Base-by-base conservation (phyloP, 1,140 invertebrate species). In the Chelonus insularis region DNA sequence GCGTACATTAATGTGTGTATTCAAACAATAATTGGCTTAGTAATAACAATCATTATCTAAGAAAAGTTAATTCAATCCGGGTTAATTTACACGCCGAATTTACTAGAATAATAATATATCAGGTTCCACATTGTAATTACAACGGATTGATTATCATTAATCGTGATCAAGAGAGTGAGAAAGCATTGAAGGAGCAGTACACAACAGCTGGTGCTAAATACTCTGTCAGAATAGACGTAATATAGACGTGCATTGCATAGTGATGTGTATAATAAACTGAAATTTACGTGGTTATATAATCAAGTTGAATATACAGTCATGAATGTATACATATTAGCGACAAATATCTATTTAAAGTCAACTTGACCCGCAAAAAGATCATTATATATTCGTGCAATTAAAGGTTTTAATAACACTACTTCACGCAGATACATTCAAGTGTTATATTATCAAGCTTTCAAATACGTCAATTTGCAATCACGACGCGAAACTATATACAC, bases 91-190 rank as follows among this genome's bases (percentile, higher is more conserved):
- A 23, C 9, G 36, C 12, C 11, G n/a, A 29, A 50, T 52, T 52
- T 52, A 7, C 43, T 1, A 7, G 11, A 14, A 34, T 11, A 14
- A 8, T 11, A 36, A 36, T 8, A 50, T 12, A 25, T 18, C 7
- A 20, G 11, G 8, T 20, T 45, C 5, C 3, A 16, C 4, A 9
- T 41, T 9, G 54, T 68, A 69, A 65, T 69, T 55, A 57, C 59
- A 32, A 57, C 12, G 41, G 47, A 67, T 47, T 68, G 68, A 70
- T 70, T 66, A 66, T 70, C 63, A 66, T 57, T 63, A 68, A 69
- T 69, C 47, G 57, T 47, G 57, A 41, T 32, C 47, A 21, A 58
- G 47, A 50, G 45, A 32, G 32, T 32, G 37, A 39, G 20, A 43
- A 57, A 32, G 41, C 11, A 36, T 29, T 43, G 29, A 41, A 29